phyloP scores from a whole-genome alignment of 2,113 vertebrate species.

The Genyomyrus donnyi region DNA sequence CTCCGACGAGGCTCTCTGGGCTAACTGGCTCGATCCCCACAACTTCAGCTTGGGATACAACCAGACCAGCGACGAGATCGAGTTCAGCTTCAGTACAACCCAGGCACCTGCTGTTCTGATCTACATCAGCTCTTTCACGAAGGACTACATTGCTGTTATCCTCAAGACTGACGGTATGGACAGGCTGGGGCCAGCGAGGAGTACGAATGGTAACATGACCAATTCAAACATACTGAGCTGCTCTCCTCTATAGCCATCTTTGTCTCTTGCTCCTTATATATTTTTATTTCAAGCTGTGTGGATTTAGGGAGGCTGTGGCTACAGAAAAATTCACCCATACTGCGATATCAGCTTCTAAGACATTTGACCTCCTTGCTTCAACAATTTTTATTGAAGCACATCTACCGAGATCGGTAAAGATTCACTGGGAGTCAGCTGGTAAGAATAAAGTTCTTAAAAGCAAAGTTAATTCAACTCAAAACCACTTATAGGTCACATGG shows the following conservation, averaged over 20 bases:
- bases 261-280: neutral
- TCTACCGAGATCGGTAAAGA: neutral
- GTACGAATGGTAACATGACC: neutral
- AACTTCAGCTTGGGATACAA: conserved; percentile 83
- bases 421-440: neutral
- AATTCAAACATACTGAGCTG: neutral
- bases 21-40: conserved; percentile 73
- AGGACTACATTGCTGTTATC: conserved; percentile 86
- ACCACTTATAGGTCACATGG: neutral
- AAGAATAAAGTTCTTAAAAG: neutral
- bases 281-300: neutral
- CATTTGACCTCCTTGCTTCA: neutral
- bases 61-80: conserved; percentile 86
- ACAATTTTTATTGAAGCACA: neutral
- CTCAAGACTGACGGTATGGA: conserved; percentile 81
- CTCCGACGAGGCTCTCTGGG: conserved; percentile 72
- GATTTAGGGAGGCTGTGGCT: neutral
- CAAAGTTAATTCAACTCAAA: neutral
- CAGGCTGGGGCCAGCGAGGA: neutral
- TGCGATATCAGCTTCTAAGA: neutral
- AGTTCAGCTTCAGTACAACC: conserved; percentile 91
- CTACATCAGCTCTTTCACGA: conserved; percentile 87
- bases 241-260: neutral
- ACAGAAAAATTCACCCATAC: neutral
- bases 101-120: conserved; percentile 78